A percentile compares a stretch with the other conserved stretches of the same genome.
These are phyloP conservation scores for Catagonus wagneri DNA, from an alignment of 2,113 vertebrate genomes.

Conservation along the genomic window DNA sequence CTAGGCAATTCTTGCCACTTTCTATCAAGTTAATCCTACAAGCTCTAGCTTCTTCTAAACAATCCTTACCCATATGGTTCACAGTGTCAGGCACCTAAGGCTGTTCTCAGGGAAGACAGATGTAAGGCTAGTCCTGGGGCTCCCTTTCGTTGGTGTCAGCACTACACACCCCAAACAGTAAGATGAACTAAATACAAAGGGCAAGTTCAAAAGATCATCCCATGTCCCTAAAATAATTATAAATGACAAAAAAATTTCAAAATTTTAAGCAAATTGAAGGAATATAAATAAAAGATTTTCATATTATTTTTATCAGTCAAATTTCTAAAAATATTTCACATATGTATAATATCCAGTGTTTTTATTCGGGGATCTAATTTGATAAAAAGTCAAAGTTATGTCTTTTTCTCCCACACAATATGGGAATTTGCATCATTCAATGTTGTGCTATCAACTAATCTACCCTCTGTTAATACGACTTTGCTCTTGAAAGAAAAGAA, in stretches of 20 bases:
- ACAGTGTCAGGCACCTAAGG: background rate
- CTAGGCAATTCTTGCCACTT: background rate
- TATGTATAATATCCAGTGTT: background rate
- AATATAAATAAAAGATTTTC: background rate
- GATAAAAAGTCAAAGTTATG: background rate
- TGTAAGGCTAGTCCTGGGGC: background rate
- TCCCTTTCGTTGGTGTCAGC: background rate
- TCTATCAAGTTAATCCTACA: background rate
- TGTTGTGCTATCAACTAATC: background rate
- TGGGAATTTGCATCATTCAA: background rate
- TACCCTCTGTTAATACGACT: background rate
- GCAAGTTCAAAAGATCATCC: background rate
- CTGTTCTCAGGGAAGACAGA: background rate
- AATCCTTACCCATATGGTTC: background rate
- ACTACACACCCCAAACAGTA: background rate
- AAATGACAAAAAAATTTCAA: background rate
- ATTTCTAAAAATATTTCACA: background rate
- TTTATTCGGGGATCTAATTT: background rate
- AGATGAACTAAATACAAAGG: background rate
- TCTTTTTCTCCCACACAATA: background rate
- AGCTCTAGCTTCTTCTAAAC: background rate
- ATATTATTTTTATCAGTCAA: background rate
- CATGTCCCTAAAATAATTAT: background rate
- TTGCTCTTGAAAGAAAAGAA: background rate
- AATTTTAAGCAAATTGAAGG: background rate